Conservation (phyloP, 2,888 invertebrate species). For the Cryptops parisi region DNA sequence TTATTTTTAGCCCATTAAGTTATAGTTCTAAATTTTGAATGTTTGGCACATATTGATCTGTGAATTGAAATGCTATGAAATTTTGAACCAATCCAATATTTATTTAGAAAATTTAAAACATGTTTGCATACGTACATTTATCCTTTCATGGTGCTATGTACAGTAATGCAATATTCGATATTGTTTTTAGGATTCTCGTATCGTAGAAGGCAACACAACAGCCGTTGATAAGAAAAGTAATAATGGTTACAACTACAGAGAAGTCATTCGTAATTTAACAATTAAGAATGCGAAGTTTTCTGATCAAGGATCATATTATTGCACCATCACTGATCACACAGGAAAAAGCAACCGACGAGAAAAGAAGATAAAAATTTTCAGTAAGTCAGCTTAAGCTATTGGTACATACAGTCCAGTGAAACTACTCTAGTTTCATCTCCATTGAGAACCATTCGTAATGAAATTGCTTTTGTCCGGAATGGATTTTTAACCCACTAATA, state of each 20-base stretch:
- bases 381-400: slow-evolving; percentile 4
- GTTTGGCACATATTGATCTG: too few species aligned
- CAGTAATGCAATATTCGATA: slow-evolving; percentile 2
- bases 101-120: too few species aligned
- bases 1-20: neutral
- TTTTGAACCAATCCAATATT: too few species aligned
- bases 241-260: slow-evolving; percentile 10
- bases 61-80: too few species aligned
- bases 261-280: slow-evolving; percentile 14
- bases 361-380: slow-evolving; percentile 16
- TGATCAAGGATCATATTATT: slow-evolving; percentile 16
- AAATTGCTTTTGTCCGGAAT: too few species aligned
- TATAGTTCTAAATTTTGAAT: neutral
- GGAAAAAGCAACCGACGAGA: slow-evolving; percentile 9
- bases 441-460: too few species aligned
- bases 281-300: slow-evolving; percentile 10
- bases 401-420: too few species aligned
- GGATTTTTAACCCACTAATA: too few species aligned
- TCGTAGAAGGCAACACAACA: slow-evolving; percentile 2
- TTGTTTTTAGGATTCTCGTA: slow-evolving; percentile 12
- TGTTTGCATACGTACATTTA: too few species aligned
- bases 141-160: too few species aligned
- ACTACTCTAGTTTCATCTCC: too few species aligned
- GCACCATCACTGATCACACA: slow-evolving; percentile 17
- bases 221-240: slow-evolving; percentile 8